phyloP scores from a whole-genome alignment of 1,140 invertebrate genomes.

The Akabosia matsudoensis region DNA sequence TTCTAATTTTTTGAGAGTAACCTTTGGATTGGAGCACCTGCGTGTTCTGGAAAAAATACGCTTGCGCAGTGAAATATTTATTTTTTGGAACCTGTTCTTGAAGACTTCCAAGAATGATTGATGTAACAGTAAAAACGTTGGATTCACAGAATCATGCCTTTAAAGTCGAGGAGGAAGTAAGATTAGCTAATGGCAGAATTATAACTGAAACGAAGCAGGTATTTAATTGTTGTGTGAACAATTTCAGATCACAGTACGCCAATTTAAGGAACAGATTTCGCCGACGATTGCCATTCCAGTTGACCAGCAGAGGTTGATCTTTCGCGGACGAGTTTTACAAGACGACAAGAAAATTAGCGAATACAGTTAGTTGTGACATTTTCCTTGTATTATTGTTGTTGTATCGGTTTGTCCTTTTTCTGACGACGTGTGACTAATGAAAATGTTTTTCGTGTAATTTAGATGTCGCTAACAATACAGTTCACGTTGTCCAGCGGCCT shows the following conservation, averaged over 20 bases:
- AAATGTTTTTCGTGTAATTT: constrained; percentile 19
- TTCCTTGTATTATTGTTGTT: constrained; percentile 3
- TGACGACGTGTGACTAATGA: background rate
- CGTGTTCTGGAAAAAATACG: too few species aligned
- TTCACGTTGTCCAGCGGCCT: constrained; percentile 83
- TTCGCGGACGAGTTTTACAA: constrained; percentile 83
- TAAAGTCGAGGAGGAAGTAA: constrained; percentile 81
- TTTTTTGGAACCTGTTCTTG: too few species aligned
- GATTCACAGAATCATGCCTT: constrained; percentile 87
- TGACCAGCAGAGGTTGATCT: constrained; percentile 83
- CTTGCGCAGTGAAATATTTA: too few species aligned
- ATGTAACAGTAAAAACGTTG: constrained; percentile 85
- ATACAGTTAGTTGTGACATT: constrained; percentile 65
- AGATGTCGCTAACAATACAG: constrained; percentile 89
- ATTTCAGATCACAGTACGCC: constrained; percentile 75
- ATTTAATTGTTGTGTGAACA: constrained; percentile 41
- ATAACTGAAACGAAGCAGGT: constrained; percentile 6
- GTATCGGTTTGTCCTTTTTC: constrained; percentile 25
- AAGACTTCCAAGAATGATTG: constrained; percentile 66
- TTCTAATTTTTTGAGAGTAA: too few species aligned
- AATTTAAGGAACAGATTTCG: constrained; percentile 82
- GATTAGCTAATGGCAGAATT: constrained; percentile 52
- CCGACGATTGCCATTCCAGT: constrained; percentile 70
- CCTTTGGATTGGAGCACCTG: too few species aligned
- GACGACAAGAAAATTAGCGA: constrained; percentile 85